Base-by-base conservation (phyloP, 2,113 vertebrate genomes). In the Sinosuthora webbiana region DNA sequence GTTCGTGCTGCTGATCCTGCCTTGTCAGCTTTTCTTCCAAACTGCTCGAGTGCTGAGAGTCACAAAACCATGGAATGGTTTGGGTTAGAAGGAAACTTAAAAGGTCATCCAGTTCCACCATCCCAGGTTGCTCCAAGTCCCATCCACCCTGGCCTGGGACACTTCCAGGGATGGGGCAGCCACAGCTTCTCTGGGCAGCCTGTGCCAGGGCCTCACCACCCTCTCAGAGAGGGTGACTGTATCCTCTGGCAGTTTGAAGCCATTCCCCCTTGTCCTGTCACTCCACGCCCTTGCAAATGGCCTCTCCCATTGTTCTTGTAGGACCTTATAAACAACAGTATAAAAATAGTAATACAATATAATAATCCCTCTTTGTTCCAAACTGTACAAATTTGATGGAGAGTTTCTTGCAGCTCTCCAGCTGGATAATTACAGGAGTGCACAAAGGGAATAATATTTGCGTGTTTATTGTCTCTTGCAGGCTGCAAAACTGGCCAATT, bases 401-500 rank as follows among this genome's bases (percentile, higher is more conserved):
- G 47, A 63, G 18, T 8, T 49, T 62, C 28, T 79, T 76, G 49
- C 55, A 71, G 60, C 35, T 88, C n/a, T 83, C 5, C 50, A 74
- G 75, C 13, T 17, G 28, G 33, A 19, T 70, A 63, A 70, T 96
- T 45, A 37, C 47, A 33, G 6, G 39, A 86, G 8, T 15, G 64
- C 71, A 67, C 71, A 90, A 52, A 88, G 20, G 37, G 23, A 81
- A 27, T 93, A 47, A 91, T 35, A 20, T 39, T 78, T 4, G 31
- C 24, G 5, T 79, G 20, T 87, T 90, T 88, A 63, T 74, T 35
- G 74, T 94, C 35, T 96, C 76, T 90, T 20, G 74, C 33, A 99
- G 99, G 98, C 98, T 95, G 99, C 99, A 95, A 99, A 99, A 97
- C 92, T 99, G 94, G 98, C 99, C 94, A 99, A 99, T 97, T 99